Conservation (phyloP, 2,888 invertebrate species). For the Coremacera marginata region DNA sequence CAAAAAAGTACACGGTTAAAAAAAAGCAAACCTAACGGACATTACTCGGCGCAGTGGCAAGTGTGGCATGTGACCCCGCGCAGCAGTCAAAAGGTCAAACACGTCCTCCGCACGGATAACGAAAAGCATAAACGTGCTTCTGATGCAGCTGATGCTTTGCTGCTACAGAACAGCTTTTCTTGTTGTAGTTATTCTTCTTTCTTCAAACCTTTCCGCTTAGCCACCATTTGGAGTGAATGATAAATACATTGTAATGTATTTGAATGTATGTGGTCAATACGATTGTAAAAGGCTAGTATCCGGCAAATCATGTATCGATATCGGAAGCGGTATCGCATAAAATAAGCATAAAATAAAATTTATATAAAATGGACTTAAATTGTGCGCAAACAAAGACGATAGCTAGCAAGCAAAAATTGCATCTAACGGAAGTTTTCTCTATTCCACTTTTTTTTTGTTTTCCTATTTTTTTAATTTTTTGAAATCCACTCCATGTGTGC, state of each 20-base stretch:
- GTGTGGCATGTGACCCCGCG: constrained; percentile 4
- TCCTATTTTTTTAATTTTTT: constrained; percentile 49
- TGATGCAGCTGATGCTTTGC: constrained; percentile 45
- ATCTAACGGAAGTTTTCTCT: constrained; percentile 1
- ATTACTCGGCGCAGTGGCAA: constrained; percentile 38
- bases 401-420: background rate
- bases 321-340: constrained; percentile 45
- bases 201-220: constrained; percentile 46
- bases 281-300: constrained; percentile 31
- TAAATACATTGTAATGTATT: constrained; percentile 48
- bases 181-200: constrained; percentile 38
- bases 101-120: constrained; percentile 37
- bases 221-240: constrained; percentile 41
- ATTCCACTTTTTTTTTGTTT: background rate
- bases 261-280: constrained; percentile 45
- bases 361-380: constrained; percentile 50
- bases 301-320: constrained; percentile 19
- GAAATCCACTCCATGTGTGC: constrained; percentile 50
- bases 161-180: background rate
- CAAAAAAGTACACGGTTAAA: constrained; percentile 6
- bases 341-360: constrained; percentile 52
- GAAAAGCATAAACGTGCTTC: constrained; percentile 37
- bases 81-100: constrained; percentile 47
- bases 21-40: constrained; percentile 40
- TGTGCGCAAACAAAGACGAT: constrained; percentile 24